Percentiles rank a stretch among this genome's conserved stretches.
Conservation (phyloP, 2,113 vertebrate genomes). For the Lutjanus erythropterus region DNA sequence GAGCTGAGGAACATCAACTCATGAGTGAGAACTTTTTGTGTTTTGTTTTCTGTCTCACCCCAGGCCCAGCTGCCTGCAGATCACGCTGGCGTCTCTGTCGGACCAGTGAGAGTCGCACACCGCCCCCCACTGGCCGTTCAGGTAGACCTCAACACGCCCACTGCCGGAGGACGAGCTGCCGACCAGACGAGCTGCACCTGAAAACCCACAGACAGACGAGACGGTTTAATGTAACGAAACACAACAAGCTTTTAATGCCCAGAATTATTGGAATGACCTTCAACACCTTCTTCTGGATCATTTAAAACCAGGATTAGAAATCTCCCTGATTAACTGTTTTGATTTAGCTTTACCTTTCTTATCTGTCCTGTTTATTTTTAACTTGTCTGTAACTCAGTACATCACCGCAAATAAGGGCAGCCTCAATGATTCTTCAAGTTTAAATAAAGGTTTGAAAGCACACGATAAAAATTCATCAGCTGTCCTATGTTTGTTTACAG, state of each 20-base stretch:
- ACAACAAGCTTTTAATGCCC: no score
- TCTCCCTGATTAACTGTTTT: no score
- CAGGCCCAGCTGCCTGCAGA: constrained; percentile 91
- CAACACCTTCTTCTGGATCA: no score
- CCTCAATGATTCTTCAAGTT: no score
- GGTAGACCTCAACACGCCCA: constrained; percentile 88
- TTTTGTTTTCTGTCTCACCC: constrained; percentile 78
- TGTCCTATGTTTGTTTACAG: background rate
- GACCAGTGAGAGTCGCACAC: constrained; percentile 91
- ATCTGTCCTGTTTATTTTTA: no score
- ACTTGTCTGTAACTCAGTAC: no score
- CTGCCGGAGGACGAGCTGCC: constrained; percentile 80
- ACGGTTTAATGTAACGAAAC: background rate
- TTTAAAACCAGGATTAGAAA: no score
- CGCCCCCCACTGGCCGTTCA: constrained; percentile 90
- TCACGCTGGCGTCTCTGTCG: constrained; percentile 91
- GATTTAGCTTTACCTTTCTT: no score
- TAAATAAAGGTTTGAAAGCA: no score
- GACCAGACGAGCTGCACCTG: constrained; percentile 88
- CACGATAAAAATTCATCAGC: background rate
- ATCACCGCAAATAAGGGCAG: no score
- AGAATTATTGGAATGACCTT: no score
- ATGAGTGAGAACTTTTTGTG: background rate
- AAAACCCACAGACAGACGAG: background rate
- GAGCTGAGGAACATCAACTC: background rate